Evolutionary conservation across 1,140 invertebrate genomes (phyloP).

Genomic region (Musca domestica): DNA sequence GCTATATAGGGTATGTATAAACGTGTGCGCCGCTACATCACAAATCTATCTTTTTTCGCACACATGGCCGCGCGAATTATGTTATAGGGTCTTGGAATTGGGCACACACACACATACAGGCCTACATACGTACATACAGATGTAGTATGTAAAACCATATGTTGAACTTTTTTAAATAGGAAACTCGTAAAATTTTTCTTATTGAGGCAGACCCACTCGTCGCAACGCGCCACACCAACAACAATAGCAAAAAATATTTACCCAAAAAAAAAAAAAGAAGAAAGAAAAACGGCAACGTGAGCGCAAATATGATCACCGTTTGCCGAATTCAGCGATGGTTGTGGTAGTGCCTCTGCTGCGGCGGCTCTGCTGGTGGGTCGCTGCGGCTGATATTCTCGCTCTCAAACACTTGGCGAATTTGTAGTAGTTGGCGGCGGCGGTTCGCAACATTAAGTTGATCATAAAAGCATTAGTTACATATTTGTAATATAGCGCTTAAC

Average conservation of each 20-base stretch:
- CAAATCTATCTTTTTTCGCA: no score
- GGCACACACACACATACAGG: background rate
- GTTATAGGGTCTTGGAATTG: no score
- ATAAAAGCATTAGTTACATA: conserved; percentile 22
- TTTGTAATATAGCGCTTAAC: conserved; percentile 21
- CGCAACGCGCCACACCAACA: background rate
- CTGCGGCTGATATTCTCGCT: background rate
- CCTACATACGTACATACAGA: background rate
- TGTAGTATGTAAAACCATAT: conserved; percentile 2
- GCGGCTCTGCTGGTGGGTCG: background rate
- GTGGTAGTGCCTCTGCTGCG: background rate
- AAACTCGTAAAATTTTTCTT: conserved; percentile 20
- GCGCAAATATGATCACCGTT: background rate
- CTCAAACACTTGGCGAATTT: conserved; percentile 1
- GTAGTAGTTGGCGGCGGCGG: conserved; percentile 10
- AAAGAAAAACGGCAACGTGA: background rate
- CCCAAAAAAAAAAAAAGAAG: background rate
- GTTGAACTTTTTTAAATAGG: background rate
- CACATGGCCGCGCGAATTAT: no score
- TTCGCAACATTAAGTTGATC: conserved; percentile 22
- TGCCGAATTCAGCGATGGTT: background rate
- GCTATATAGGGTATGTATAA: no score
- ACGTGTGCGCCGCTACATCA: no score
- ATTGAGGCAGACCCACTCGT: conserved; percentile 12
- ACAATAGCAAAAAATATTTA: no score